phyloP scores from a whole-genome alignment of 2,888 invertebrate species.

The Muschampia plurimacula region DNA sequence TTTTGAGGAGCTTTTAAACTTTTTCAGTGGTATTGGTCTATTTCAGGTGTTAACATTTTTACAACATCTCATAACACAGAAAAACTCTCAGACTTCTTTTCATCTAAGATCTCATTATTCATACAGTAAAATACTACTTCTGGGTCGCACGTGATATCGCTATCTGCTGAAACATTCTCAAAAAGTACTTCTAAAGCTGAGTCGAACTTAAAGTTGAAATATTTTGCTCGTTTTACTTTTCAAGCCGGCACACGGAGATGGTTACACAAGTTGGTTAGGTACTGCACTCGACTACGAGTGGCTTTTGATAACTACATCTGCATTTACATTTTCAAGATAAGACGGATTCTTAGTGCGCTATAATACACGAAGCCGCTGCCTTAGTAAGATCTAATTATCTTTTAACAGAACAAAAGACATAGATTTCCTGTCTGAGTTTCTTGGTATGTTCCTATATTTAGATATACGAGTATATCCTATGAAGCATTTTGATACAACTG shows the following conservation, averaged over 20 bases:
- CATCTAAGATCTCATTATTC: background rate
- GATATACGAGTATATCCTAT: too few relatives aligned
- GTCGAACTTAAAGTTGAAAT: conserved; percentile 26
- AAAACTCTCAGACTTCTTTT: background rate
- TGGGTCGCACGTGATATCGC: conserved; percentile 22
- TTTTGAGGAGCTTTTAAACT: background rate
- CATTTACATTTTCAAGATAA: conserved; percentile 16
- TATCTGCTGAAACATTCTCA: conserved; percentile 21
- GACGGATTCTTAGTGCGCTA: background rate
- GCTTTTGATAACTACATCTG: conserved; percentile 11
- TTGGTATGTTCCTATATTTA: background rate
- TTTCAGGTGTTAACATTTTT: too few relatives aligned
- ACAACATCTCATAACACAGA: background rate
- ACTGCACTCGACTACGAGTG: conserved; percentile 11
- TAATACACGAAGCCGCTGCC: background rate
- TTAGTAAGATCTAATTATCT: background rate
- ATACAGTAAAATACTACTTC: background rate
- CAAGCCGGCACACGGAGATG: conserved; percentile 14
- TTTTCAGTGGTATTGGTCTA: too few relatives aligned
- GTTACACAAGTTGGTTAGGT: conserved; percentile 21
- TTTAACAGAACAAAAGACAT: background rate
- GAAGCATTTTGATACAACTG: too few relatives aligned
- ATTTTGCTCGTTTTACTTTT: conserved; percentile 31
- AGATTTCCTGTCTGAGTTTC: background rate
- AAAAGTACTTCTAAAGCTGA: conserved; percentile 16